These are phyloP conservation scores for Microplitis manilae DNA, from an alignment of 2,888 invertebrate genomes.

Conservation along the genomic window DNA sequence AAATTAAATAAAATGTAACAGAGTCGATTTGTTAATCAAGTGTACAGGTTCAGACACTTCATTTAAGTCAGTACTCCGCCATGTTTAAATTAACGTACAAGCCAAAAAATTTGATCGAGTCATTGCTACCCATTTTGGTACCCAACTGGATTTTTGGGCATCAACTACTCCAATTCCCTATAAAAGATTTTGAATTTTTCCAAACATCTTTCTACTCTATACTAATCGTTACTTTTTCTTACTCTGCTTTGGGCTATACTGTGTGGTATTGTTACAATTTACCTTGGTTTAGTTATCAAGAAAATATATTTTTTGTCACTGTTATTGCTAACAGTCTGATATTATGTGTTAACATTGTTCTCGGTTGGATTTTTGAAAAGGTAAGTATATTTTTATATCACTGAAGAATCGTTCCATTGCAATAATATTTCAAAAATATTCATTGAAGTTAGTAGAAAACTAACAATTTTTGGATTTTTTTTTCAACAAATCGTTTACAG, in stretches of 20 bases:
- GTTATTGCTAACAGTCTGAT: background rate
- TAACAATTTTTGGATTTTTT: too few relatives aligned
- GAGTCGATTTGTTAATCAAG: too few relatives aligned
- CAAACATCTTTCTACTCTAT: background rate
- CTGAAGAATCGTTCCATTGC: too few relatives aligned
- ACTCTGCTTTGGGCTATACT: background rate
- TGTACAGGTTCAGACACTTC: too few relatives aligned
- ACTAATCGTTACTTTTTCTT: background rate
- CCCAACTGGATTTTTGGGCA: background rate
- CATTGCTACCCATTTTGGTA: background rate
- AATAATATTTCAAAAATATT: too few relatives aligned
- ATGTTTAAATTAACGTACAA: background rate
- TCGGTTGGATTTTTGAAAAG: background rate
- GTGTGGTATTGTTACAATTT: background rate
- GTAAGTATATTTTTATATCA: background rate
- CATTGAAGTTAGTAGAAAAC: too few relatives aligned
- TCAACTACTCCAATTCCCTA: background rate
- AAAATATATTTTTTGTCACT: background rate
- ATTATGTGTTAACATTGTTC: background rate
- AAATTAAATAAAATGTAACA: too few relatives aligned
- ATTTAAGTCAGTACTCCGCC: background rate
- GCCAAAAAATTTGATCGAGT: background rate
- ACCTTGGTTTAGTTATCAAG: background rate
- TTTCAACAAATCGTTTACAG: too few relatives aligned
- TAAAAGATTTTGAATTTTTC: background rate